These are phyloP conservation scores for Drosophila quasianomalipes DNA, from an alignment of 2,888 invertebrate species.

Conservation along the genomic window DNA sequence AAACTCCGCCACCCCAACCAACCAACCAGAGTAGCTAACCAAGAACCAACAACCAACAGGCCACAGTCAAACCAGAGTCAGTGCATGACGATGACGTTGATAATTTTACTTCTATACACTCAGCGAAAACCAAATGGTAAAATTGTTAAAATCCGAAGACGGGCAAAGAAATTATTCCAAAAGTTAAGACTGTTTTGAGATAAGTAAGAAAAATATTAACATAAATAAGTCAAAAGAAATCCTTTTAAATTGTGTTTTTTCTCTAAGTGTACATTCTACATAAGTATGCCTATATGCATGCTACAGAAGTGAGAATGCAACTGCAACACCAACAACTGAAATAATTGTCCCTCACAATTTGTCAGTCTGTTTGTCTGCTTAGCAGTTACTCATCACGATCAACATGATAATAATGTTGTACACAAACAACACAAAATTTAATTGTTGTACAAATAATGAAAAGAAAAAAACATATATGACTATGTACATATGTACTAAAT, in stretches of 20 bases:
- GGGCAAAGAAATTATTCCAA: neutral
- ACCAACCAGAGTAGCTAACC: conserved; percentile 41
- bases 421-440: conserved; percentile 44
- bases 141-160: neutral
- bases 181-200: neutral
- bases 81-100: conserved; percentile 36
- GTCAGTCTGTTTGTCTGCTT: conserved; percentile 60
- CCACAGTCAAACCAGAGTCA: conserved; percentile 27
- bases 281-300: neutral
- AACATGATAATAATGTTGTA: conserved; percentile 54
- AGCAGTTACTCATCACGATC: conserved; percentile 55
- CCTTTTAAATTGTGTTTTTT: neutral
- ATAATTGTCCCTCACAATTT: conserved; percentile 61
- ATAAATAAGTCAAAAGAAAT: neutral
- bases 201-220: too few relatives aligned
- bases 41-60: conserved; percentile 21
- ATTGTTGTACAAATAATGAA: conserved; percentile 73
- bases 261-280: conserved; percentile 13
- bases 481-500: neutral
- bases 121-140: neutral
- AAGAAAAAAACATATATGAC: conserved; percentile 4
- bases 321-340: conserved; percentile 16
- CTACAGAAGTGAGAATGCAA: conserved; percentile 11
- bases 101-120: conserved; percentile 5
- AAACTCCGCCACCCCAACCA: conserved; percentile 18